Base-by-base conservation (phyloP, 1,140 invertebrate genomes). In the Drosophila albomicans region DNA sequence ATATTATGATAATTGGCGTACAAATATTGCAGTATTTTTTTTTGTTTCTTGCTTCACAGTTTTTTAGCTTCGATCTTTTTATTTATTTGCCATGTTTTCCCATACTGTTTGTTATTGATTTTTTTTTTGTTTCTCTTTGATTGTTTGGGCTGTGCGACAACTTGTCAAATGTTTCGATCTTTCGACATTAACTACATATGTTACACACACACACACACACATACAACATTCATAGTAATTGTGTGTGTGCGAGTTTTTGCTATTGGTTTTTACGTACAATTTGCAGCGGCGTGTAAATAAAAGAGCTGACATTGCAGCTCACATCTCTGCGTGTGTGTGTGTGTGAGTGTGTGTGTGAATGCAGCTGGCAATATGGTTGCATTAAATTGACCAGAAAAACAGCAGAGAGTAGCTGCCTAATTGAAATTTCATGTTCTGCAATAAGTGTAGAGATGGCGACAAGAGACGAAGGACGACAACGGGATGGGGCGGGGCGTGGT, bases 381-480 rank as follows among this genome's bases (percentile, higher is more conserved):
- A 89, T 81, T 88, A 79, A 88, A 88, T 88, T 85, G 85, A 89
- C 81, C 85, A 89, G 85, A 85, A 88, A 88, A 89, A 88, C 78
- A 89, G 81, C 59, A 80, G 61, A 65, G 76, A 75, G 72, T 75
- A 76, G 81, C 68, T 74, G 85, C 75, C 85, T 88, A 88, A 88
- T 88, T 88, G 85, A 88, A 88, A 89, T 88, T 89, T 89, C 85
- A 88, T 88, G 85, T 88, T 87, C 52, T 67, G 66, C 63, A 78
- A 89, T 82, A 82, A 88, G 75, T 85, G 64, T 68, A 56, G 45
- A 64, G 62, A 43, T 54, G 61, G 15, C 43, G 51, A 43, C 32
- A 43, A 30, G 70, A 66, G 63, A 59, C 41, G 63, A 16, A 48
- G 45, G 46, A 16, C 2, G 13, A 48, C 0, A 38, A 15, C 10